Conservation (phyloP, 2,797 vertebrate genomes). For the Syngnathus acus region DNA sequence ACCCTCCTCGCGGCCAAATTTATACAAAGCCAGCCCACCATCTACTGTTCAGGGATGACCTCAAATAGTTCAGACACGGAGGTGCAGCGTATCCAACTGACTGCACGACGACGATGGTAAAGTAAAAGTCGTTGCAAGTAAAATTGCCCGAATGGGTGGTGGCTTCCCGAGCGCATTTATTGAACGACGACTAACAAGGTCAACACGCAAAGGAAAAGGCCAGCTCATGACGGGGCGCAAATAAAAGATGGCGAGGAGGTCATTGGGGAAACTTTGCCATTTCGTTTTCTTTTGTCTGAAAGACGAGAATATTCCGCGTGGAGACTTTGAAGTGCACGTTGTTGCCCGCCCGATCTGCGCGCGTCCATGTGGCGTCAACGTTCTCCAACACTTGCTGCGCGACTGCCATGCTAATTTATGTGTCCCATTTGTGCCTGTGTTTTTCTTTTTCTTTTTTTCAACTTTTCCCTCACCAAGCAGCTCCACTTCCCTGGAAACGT, state of each 20-base stretch:
- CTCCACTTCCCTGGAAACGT: slow-evolving; percentile 25
- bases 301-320: background rate
- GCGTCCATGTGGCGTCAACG: slow-evolving; percentile 16
- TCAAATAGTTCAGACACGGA: background rate
- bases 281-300: background rate
- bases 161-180: background rate
- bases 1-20: slow-evolving; percentile 87
- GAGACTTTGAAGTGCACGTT: background rate
- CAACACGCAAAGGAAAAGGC: background rate
- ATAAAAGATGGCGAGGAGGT: background rate
- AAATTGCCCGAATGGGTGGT: background rate
- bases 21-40: slow-evolving; percentile 65
- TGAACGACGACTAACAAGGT: background rate
- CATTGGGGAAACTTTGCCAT: too few relatives aligned
- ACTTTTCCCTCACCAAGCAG: slow-evolving; percentile 14
- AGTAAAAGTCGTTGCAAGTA: background rate
- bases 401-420: slow-evolving; percentile 40
- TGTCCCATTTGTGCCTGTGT: slow-evolving; percentile 3
- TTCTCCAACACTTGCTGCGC: slow-evolving; percentile 13
- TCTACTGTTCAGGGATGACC: slow-evolving; percentile 7
- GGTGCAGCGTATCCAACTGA: too few relatives aligned
- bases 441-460: background rate
- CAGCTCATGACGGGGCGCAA: background rate
- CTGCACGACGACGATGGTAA: too few relatives aligned
- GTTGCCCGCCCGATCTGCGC: background rate